Percentiles rank a stretch among this genome's conserved stretches.
phyloP scores from a whole-genome alignment of 2,888 invertebrate species.

The Pheosia gnoma region DNA sequence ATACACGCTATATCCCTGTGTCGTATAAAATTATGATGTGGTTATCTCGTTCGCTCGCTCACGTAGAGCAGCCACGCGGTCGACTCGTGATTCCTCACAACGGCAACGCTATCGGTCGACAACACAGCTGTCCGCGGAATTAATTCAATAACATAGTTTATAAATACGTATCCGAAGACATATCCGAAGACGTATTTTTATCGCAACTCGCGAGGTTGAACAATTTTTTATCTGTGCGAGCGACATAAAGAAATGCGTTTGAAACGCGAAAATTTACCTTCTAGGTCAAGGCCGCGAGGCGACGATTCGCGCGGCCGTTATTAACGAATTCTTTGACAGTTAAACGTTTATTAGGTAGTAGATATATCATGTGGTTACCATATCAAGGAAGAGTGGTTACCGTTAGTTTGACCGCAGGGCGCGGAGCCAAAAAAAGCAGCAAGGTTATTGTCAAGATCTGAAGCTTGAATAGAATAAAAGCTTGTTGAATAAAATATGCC shows the following conservation, averaged over 20 bases:
- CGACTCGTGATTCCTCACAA: conserved; percentile 30
- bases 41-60: conserved; percentile 32
- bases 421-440: too few species aligned
- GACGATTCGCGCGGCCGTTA: neutral
- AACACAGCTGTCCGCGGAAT: conserved; percentile 31
- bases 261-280: conserved; percentile 10
- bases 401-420: too few species aligned
- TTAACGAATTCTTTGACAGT: too few species aligned
- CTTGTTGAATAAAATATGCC: too few species aligned
- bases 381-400: too few species aligned
- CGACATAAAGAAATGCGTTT: neutral
- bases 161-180: conserved; percentile 23
- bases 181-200: conserved; percentile 8
- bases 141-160: conserved; percentile 32
- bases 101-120: conserved; percentile 23
- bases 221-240: neutral
- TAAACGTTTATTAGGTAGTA: too few species aligned
- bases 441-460: too few species aligned
- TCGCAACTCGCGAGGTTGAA: neutral
- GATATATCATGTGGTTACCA: too few species aligned
- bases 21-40: conserved; percentile 10
- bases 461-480: too few species aligned
- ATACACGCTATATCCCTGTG: too few species aligned
- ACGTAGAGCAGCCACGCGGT: conserved; percentile 24
- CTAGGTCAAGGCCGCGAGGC: conserved; percentile 26